Conservation (phyloP, 1,140 invertebrate species). For the Drosophila repleta region DNA sequence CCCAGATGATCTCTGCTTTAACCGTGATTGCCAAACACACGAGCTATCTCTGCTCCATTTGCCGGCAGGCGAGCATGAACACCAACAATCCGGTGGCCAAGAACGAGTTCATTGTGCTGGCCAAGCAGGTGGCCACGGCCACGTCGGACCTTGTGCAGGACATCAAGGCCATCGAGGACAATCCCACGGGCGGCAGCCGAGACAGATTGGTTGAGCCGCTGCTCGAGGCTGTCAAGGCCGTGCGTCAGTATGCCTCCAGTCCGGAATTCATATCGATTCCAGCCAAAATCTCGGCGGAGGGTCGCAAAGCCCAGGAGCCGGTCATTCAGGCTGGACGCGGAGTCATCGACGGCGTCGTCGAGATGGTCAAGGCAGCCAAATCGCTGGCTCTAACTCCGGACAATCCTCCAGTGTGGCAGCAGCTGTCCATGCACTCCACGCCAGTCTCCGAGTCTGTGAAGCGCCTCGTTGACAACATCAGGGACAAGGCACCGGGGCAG, state of each 20-base stretch:
- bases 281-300: slow-evolving; percentile 93
- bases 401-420: slow-evolving; percentile 97
- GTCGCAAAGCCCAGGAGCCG: slow-evolving; percentile 92
- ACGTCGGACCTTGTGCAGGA: slow-evolving; percentile 97
- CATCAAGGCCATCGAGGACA: slow-evolving; percentile 95
- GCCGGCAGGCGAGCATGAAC: slow-evolving; percentile 95
- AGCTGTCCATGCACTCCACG: slow-evolving; percentile 96
- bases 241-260: slow-evolving; percentile 96
- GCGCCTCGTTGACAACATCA: slow-evolving; percentile 94
- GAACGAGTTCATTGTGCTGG: slow-evolving; percentile 98
- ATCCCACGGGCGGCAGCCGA: slow-evolving; percentile 89
- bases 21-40: slow-evolving; percentile 98
- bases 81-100: slow-evolving; percentile 97
- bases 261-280: slow-evolving; percentile 96
- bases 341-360: slow-evolving; percentile 85
- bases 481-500: slow-evolving; percentile 97
- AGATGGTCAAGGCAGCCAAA: slow-evolving; percentile 95
- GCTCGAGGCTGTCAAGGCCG: slow-evolving; percentile 94
- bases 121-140: slow-evolving; percentile 98
- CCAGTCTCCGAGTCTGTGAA: slow-evolving; percentile 98
- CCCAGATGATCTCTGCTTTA: slow-evolving; percentile 94
- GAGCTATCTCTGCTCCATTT: slow-evolving; percentile 97
- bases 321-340: slow-evolving; percentile 93
- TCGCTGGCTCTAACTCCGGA: slow-evolving; percentile 94
- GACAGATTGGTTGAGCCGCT: slow-evolving; percentile 93